Evolutionary conservation across 2,888 invertebrate species (phyloP).

Genomic region (Temnothorax ravouxi): DNA sequence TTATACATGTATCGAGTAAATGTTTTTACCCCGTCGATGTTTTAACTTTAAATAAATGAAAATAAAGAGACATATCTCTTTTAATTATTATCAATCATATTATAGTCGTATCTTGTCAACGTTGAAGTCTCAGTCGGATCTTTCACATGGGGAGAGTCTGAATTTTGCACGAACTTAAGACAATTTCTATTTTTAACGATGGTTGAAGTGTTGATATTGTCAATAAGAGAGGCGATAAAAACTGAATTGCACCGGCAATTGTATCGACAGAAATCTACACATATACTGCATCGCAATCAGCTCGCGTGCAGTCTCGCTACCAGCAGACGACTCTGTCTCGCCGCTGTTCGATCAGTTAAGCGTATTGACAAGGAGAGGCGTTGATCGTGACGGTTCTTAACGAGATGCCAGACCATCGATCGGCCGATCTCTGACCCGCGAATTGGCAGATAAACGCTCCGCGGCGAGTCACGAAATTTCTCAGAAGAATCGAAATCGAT

Average conservation of each 20-base stretch:
- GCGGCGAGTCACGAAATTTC: constrained; percentile 39
- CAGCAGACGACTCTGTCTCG: constrained; percentile 27
- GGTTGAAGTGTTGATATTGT: neutral
- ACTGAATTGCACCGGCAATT: constrained; percentile 1
- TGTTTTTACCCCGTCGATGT: neutral
- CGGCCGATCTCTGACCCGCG: constrained; percentile 59
- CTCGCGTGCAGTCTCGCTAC: neutral
- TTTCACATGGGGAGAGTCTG: neutral
- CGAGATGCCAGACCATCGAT: constrained; percentile 60
- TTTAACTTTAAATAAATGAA: neutral
- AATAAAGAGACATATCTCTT: neutral
- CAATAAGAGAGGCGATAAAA: neutral
- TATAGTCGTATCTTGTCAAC: neutral
- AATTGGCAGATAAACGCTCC: constrained; percentile 58
- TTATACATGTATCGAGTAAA: neutral
- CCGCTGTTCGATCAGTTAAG: constrained; percentile 49
- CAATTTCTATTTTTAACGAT: neutral
- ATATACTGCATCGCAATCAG: neutral
- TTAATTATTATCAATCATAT: neutral
- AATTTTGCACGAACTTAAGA: neutral
- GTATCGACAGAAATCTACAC: neutral
- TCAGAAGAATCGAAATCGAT: constrained; percentile 38
- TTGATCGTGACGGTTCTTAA: constrained; percentile 57
- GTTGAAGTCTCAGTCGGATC: neutral
- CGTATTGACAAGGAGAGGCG: constrained; percentile 53